A percentile compares a stretch with the other conserved stretches of the same genome.
Evolutionary conservation across 2,888 invertebrate species (phyloP).

Genomic region (Cheilosia scutellata): DNA sequence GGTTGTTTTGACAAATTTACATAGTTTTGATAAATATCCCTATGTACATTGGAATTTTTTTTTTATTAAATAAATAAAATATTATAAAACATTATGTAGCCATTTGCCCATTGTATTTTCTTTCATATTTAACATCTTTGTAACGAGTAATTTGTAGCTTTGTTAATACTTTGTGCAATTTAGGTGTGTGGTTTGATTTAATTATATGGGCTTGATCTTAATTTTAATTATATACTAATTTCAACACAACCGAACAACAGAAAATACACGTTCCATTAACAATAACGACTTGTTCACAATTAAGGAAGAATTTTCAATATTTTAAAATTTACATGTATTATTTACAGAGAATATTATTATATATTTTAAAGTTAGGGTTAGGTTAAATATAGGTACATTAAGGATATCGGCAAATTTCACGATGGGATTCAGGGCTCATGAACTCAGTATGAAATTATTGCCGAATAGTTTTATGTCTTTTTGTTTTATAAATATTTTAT

Average conservation of each 20-base stretch:
- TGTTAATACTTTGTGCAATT: conserved; percentile 54
- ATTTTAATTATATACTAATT: conserved; percentile 8
- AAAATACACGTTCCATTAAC: conserved; percentile 53
- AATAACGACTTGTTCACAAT: conserved; percentile 30
- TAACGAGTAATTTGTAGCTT: conserved; percentile 31
- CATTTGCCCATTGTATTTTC: conserved; percentile 46
- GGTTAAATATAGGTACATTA: background rate
- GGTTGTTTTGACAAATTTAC: conserved; percentile 30
- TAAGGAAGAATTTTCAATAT: conserved; percentile 17
- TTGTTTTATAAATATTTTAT: background rate
- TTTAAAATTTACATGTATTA: background rate
- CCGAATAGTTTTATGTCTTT: conserved; percentile 31
- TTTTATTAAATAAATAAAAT: conserved; percentile 20
- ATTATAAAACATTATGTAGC: conserved; percentile 42
- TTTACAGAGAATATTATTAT: conserved; percentile 30
- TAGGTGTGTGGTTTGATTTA: conserved; percentile 4
- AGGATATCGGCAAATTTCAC: conserved; percentile 71
- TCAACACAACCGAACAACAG: conserved; percentile 60
- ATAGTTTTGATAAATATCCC: conserved; percentile 15
- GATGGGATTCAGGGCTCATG: conserved; percentile 79
- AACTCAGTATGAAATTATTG: conserved; percentile 77
- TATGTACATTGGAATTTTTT: conserved; percentile 43
- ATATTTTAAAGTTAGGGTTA: background rate
- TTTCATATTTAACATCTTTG: conserved; percentile 31
- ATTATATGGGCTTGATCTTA: conserved; percentile 1